Conservation (phyloP, 2,797 vertebrate species). For the Trematomus bernacchii region DNA sequence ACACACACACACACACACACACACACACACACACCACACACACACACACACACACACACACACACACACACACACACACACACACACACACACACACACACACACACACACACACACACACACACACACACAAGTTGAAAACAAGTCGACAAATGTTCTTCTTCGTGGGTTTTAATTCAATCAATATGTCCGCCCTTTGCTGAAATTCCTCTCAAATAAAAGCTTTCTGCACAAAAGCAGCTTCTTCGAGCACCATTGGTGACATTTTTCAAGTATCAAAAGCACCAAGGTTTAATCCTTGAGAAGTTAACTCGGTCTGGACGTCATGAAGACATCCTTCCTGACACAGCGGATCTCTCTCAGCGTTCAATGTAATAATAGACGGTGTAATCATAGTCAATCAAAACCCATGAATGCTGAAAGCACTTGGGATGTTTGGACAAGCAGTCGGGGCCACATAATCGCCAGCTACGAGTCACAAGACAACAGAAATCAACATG, state of each 20-base stretch:
- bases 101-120: conserved; percentile 29
- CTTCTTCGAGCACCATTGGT: neutral
- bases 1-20: conserved; percentile 26
- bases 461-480: conserved; percentile 24
- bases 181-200: neutral
- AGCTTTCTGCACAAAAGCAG: conserved; percentile 22
- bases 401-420: conserved; percentile 49
- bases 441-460: conserved; percentile 30
- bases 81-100: conserved; percentile 24
- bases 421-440: conserved; percentile 59
- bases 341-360: neutral
- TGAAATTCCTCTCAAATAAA: conserved; percentile 14
- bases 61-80: conserved; percentile 28
- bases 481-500: conserved; percentile 47
- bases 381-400: conserved; percentile 32
- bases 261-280: conserved; percentile 32
- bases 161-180: conserved; percentile 22
- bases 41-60: conserved; percentile 29
- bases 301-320: conserved; percentile 23
- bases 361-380: conserved; percentile 13
- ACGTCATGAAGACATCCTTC: conserved; percentile 13
- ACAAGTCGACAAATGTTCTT: conserved; percentile 18
- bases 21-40: conserved; percentile 27
- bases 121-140: conserved; percentile 33
- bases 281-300: conserved; percentile 43